Conservation (phyloP, 2,113 vertebrate species). For the Delphinus delphis region DNA sequence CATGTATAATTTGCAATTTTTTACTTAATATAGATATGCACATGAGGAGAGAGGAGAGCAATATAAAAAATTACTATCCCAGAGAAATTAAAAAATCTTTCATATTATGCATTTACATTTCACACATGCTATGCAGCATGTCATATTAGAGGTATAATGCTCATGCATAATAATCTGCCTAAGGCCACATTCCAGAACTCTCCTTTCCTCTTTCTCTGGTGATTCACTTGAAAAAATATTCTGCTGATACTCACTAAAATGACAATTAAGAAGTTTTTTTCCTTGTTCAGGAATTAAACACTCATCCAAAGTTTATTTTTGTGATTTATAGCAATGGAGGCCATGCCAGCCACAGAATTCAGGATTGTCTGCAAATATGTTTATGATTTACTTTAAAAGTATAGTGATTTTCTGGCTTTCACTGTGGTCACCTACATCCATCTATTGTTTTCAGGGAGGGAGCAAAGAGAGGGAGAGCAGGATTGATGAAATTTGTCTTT, state of each 20-base stretch:
- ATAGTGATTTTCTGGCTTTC: background rate
- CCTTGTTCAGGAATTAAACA: background rate
- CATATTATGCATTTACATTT: background rate
- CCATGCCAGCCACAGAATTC: background rate
- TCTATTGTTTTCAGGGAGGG: background rate
- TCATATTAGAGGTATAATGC: background rate
- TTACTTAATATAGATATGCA: background rate
- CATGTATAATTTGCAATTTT: background rate
- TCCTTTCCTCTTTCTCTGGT: background rate
- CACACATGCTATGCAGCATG: background rate
- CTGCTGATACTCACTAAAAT: background rate
- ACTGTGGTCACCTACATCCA: background rate
- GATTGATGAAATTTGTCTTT: background rate
- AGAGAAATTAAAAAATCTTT: background rate
- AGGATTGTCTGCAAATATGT: background rate
- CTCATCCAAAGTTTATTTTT: background rate
- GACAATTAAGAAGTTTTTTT: background rate
- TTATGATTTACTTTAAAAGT: background rate
- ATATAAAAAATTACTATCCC: background rate
- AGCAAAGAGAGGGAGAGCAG: background rate
- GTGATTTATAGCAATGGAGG: slow-evolving; percentile 28
- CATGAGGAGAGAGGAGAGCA: background rate
- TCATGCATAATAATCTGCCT: background rate
- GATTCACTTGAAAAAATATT: slow-evolving; percentile 29
- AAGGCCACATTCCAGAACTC: slow-evolving; percentile 13